Evolutionary conservation across 2,888 invertebrate species (phyloP), one percentile per base, ranked within the genome.

Genomic region (Phrixothrix hirtus): DNA sequence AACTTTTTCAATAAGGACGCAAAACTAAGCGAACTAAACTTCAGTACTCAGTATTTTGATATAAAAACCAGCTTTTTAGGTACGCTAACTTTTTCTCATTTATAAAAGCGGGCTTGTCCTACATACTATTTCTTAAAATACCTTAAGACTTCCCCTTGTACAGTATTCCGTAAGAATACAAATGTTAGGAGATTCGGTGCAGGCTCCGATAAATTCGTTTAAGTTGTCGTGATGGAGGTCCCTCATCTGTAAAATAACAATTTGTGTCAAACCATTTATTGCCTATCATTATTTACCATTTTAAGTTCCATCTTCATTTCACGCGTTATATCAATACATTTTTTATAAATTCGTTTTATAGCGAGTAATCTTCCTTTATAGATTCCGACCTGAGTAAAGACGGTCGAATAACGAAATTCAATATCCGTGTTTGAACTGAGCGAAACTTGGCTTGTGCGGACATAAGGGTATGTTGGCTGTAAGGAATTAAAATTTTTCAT

Each of bases 261-360:
- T 29, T 25, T 38, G 37, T 34, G 14, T 13, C 36, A 10, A n/a
- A 9, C 5, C 6, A 3, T 2, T 4, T 4, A 2, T 4, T 7
- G 11, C 4, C n/a, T 11, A 12, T 14, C 15, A 25, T 9, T 10
- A 21, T 7, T 39, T 74, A 90, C 91, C 77, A 91, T 83, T 83
- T 95, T 95, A 1, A 95, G 80, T 77, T 95, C 95, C 72, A 92
- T 95, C 72, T 93, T 93, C 81, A 95, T 92, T 69, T 88, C 89
- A 34, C 95, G 80, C 2, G 87, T 93, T 41, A 95, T 90, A 66
- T 95, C 95, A 11, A 95, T 87, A 46, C 88, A 87, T 70, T 89
- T 90, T 70, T 92, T 88, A 57, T 87, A 81, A 10, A 95, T 86
- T 58, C 88, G 86, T 69, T 94, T 93, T 42, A 95, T 85, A 5